Evolutionary conservation across 2,888 invertebrate species (phyloP).

Genomic region (Baccha elongata): DNA sequence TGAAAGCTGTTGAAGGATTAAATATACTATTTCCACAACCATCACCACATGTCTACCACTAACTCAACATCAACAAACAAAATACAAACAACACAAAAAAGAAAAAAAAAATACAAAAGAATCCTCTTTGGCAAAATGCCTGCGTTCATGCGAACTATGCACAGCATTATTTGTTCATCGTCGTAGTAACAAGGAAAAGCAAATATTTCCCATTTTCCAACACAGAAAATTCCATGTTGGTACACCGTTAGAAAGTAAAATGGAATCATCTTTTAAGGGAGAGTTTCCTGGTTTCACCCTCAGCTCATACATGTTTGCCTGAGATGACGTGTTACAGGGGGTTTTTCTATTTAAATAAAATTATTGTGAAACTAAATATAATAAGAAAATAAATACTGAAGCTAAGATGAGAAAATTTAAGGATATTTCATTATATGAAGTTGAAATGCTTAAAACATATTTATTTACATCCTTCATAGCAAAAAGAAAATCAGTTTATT

Average conservation of each 20-base stretch:
- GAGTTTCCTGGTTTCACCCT: background rate
- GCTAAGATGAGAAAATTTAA: too few species aligned
- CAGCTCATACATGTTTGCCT: too few species aligned
- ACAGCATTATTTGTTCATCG: constrained; percentile 16
- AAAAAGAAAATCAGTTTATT: background rate
- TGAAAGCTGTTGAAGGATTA: constrained; percentile 69
- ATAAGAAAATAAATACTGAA: too few species aligned
- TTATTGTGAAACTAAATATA: too few species aligned
- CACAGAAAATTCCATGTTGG: constrained; percentile 18
- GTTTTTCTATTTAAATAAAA: background rate
- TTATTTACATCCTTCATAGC: too few species aligned
- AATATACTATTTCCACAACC: constrained; percentile 58
- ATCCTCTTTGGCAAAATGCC: constrained; percentile 23
- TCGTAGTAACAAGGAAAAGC: constrained; percentile 50
- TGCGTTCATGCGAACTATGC: constrained; percentile 41
- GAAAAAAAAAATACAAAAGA: background rate
- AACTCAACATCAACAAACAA: background rate
- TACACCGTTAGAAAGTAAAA: background rate
- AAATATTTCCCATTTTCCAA: constrained; percentile 55
- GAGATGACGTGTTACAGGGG: background rate
- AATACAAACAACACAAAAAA: constrained; percentile 11
- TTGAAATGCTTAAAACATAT: too few species aligned
- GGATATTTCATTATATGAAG: too few species aligned
- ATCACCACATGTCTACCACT: constrained; percentile 31
- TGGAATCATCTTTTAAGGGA: background rate